Base-by-base conservation (phyloP, 1,140 invertebrate species). In the Armadillidium nasatum region DNA sequence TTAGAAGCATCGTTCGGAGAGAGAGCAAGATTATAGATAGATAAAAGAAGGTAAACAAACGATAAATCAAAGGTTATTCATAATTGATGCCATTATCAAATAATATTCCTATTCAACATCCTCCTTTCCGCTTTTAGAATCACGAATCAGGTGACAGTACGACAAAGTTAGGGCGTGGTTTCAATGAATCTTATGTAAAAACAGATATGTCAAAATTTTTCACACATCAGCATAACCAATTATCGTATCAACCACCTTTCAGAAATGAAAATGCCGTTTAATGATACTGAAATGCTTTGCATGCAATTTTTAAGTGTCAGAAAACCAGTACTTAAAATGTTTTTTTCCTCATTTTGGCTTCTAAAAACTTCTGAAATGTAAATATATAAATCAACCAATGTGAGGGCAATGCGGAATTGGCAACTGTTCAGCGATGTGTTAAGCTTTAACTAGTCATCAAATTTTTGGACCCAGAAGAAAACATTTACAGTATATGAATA, bases 181-280 rank as follows among this genome's bases (percentile, higher is more conserved):
- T 15, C 11, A 60, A 15, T 60, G 19, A 19, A 60, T 19, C 50
- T 60, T 60, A 19, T 60, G 19, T 60, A 60, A 60, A 60, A 60
- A 60, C 50, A 60, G 50, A 60, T 60, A 60, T 60, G 50, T 60
- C 50, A 60, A 60, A 60, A 60, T 60, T 60, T 60, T 60, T 60
- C 50, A 60, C 50, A 60, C 50, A 60, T 60, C 50, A 60, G 19
- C 50, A 60, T 60, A 60, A 60, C 50, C 50, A 60, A 60, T 60
- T 60, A 60, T 60, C 50, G 19, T 60, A 60, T 60, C 50, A 60
- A 13, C 50, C 50, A 60, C 50, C 50, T 60, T 15, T 60, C 50
- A 60, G 19, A 60, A 60, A 1, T 2, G 11, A 19, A 19, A 60
- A 19, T 60, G 7, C 50, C 50, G 50, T 60, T 60, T 60, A 60